Percentiles rank a stretch among this genome's conserved stretches.
Evolutionary conservation across 1,140 invertebrate species (phyloP).

Genomic region (Zelostemma sp.): DNA sequence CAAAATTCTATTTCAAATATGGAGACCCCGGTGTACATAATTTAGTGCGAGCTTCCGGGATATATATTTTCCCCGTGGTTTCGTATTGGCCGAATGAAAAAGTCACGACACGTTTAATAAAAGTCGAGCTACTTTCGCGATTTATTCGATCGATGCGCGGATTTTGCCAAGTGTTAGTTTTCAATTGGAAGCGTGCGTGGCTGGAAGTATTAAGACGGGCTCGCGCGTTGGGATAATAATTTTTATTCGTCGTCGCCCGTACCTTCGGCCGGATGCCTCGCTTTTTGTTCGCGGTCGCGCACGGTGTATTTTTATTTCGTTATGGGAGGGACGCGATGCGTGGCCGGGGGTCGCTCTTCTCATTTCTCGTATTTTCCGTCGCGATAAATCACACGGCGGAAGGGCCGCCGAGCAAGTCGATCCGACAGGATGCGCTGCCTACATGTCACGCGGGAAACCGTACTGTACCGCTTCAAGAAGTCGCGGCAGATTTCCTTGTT

Average conservation of each 20-base stretch:
- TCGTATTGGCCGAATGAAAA: no score
- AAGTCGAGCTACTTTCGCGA: no score
- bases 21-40: constrained; percentile 9
- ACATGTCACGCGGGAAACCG: constrained; percentile 60
- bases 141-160: no score
- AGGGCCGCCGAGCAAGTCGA: constrained; percentile 57
- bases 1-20: constrained; percentile 30
- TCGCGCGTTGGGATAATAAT: constrained; percentile 47
- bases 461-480: constrained; percentile 45
- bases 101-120: no score
- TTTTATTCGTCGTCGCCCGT: constrained; percentile 50
- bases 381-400: constrained; percentile 67
- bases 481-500: constrained; percentile 39
- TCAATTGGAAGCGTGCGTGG: constrained; percentile 10
- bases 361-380: constrained; percentile 69
- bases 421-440: constrained; percentile 51
- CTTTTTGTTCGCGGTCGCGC: constrained; percentile 48
- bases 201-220: constrained; percentile 44
- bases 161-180: no score
- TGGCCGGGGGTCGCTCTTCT: constrained; percentile 60
- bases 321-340: constrained; percentile 47
- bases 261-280: constrained; percentile 46
- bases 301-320: constrained; percentile 63
- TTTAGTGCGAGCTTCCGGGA: no score
- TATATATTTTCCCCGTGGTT: no score